Base-by-base conservation (phyloP, 2,113 vertebrate genomes). In the Cisticola juncidis region DNA sequence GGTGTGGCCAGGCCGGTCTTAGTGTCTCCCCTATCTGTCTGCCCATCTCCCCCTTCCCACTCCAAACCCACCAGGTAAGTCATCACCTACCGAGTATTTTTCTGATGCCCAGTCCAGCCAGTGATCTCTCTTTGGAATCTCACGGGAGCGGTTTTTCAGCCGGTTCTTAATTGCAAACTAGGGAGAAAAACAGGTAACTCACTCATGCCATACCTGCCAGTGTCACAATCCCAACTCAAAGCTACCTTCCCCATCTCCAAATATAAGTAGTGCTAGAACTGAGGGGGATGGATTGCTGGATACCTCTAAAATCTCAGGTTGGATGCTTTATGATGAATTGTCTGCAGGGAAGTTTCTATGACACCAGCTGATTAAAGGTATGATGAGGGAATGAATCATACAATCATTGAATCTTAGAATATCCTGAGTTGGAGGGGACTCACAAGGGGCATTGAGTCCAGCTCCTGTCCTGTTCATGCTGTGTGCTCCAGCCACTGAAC, bases 51-150 rank as follows among this genome's bases (percentile, higher is more conserved):
- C 25, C 6, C 24, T 80, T 69, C 14, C 56, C 62, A 23, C 56
- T 64, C 29, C 40, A 84, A 60, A 53, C 9, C 17, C 47, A 60
- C 13, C 60, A 70, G n/a, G 14, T 8, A 65, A 47, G 42, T 42
- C 42, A 76, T 29, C 7, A 42, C 97, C 98, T 98, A 99, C 99
- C 3, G 99, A 96, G 85, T 99, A 99, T 66, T 99, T 99, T 86
- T 99, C 99, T 68, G 98, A 98, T 2, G 99, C 99, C 99, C 99
- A 99, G 95, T 99, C 99, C 88, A 99, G 66, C 99, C 99, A 99
- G 97, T 99, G 99, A 12, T 96, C 96, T 94, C 98, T 98, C 97
- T 98, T 98, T 21, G 98, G 96, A 88, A 98, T 96, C 19, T 97
- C 38, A 77, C 8, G 96, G 12, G 98, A 98, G 36, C 96, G 97